Percentiles rank a stretch among this genome's conserved stretches.
Evolutionary conservation across 2,888 invertebrate species (phyloP).

Genomic region (Azorinus chamasolen): DNA sequence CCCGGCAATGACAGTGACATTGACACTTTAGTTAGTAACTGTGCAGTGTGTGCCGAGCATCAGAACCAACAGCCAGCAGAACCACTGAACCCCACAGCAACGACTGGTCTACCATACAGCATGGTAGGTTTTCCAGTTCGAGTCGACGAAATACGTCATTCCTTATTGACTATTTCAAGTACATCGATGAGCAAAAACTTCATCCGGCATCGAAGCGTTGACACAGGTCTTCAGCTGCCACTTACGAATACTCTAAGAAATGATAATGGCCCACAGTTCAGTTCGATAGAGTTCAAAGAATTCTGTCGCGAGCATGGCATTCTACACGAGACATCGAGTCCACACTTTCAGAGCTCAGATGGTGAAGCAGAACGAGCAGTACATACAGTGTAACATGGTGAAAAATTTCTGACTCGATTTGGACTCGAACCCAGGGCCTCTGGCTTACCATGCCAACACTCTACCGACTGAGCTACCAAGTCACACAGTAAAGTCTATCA

Average conservation of each 20-base stretch:
- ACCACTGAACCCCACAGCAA: slow-evolving; percentile 43
- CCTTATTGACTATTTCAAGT: slow-evolving; percentile 39
- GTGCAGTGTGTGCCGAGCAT: no score
- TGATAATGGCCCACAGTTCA: slow-evolving; percentile 61
- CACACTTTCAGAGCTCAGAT: slow-evolving; percentile 61
- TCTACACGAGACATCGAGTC: slow-evolving; percentile 55
- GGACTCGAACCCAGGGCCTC: no score
- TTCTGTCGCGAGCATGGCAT: slow-evolving; percentile 60
- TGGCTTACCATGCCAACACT: no score
- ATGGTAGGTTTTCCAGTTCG: slow-evolving; percentile 40
- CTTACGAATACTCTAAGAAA: no score
- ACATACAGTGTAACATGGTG: slow-evolving; percentile 60
- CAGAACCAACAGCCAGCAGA: slow-evolving; percentile 33
- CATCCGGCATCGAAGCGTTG: slow-evolving; percentile 24
- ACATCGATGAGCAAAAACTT: slow-evolving; percentile 59
- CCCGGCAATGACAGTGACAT: slow-evolving; percentile 43
- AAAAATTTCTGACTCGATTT: no score
- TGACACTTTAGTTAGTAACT: slow-evolving; percentile 34
- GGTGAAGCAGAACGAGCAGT: slow-evolving; percentile 64
- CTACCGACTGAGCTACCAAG: no score
- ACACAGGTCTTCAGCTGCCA: slow-evolving; percentile 30
- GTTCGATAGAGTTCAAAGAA: slow-evolving; percentile 56
- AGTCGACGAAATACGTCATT: slow-evolving; percentile 6
- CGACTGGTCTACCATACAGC: slow-evolving; percentile 37
- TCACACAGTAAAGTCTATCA: no score